Percentiles rank a stretch among this genome's conserved stretches.
Evolutionary conservation across 2,797 vertebrate species (phyloP).

Genomic region (Typhlichthys subterraneus): DNA sequence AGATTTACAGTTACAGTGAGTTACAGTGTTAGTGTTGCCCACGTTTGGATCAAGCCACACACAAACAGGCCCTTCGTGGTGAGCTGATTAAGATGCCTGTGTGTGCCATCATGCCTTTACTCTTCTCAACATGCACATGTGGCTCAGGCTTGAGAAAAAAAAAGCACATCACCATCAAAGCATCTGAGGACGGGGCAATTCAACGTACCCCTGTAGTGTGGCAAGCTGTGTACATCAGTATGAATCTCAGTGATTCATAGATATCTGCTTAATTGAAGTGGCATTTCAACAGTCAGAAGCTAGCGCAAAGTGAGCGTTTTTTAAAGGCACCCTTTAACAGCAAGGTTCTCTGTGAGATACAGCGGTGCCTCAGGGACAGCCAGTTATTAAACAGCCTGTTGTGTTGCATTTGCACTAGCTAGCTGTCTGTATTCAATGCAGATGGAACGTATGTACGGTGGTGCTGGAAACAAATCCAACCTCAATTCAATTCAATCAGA

Average conservation of each 20-base stretch:
- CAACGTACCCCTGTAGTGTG: conserved; percentile 67
- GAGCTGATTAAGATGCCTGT: conserved; percentile 50
- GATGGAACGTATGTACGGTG: conserved; percentile 68
- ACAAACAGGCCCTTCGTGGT: conserved; percentile 38
- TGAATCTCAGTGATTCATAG: conserved; percentile 68
- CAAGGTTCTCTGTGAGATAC: conserved; percentile 30
- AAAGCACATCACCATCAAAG: conserved; percentile 33
- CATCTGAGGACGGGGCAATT: conserved; percentile 51
- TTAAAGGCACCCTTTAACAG: conserved; percentile 44
- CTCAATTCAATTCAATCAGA: conserved; percentile 60
- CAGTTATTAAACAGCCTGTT: conserved; percentile 37
- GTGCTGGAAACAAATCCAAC: conserved; percentile 53
- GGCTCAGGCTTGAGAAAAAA: conserved; percentile 5
- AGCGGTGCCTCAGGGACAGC: conserved; percentile 33
- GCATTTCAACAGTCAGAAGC: conserved; percentile 69
- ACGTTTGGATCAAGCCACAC: conserved; percentile 20
- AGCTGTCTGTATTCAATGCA: conserved; percentile 64
- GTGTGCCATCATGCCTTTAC: conserved; percentile 53
- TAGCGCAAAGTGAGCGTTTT: conserved; percentile 52
- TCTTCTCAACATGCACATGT: conserved; percentile 52
- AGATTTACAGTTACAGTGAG: no score
- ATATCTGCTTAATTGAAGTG: conserved; percentile 35
- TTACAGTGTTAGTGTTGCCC: conserved; percentile 25
- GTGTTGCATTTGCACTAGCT: conserved; percentile 50
- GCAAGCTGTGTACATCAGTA: conserved; percentile 58